Evolutionary conservation across 2,888 invertebrate genomes (phyloP).

Genomic region (Brachycybe producta): DNA sequence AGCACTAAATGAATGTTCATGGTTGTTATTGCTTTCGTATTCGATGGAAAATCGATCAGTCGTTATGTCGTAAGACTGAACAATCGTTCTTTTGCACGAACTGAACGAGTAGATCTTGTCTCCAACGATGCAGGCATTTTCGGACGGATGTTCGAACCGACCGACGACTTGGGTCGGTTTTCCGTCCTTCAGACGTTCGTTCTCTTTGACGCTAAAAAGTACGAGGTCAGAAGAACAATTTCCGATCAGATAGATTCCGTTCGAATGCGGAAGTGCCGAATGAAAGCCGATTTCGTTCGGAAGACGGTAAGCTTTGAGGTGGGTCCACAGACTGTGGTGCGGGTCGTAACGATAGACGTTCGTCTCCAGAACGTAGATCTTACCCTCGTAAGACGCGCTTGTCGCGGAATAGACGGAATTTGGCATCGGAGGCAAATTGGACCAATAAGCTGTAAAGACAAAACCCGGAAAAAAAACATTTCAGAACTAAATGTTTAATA

Average conservation of each 20-base stretch:
- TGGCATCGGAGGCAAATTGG: slow-evolving; percentile 23
- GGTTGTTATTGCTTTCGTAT: not conserved
- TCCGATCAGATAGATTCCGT: slow-evolving; percentile 26
- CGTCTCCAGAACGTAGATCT: slow-evolving; percentile 26
- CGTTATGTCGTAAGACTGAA: slow-evolving; percentile 19
- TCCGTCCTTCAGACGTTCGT: not conserved
- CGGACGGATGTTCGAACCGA: slow-evolving; percentile 11
- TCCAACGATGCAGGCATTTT: slow-evolving; percentile 21
- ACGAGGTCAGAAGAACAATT: slow-evolving; percentile 11
- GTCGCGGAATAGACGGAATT: slow-evolving; percentile 24
- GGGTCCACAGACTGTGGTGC: slow-evolving; percentile 22
- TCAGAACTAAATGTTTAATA: not conserved
- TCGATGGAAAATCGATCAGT: slow-evolving; percentile 12
- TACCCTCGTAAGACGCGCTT: slow-evolving; percentile 24
- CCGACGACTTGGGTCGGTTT: slow-evolving; percentile 14
- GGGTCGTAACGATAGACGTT: slow-evolving; percentile 25
- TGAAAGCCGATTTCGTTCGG: slow-evolving; percentile 23
- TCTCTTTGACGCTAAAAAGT: slow-evolving; percentile 7
- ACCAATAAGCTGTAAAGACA: slow-evolving; percentile 24
- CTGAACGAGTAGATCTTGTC: slow-evolving; percentile 20
- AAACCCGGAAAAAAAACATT: not conserved
- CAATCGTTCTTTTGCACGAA: slow-evolving; percentile 1
- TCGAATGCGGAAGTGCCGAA: slow-evolving; percentile 24
- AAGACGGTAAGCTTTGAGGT: slow-evolving; percentile 19
- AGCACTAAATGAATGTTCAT: not conserved